These are phyloP conservation scores for Noctuana brunneofusca DNA, from an alignment of 2,888 invertebrate genomes.

Conservation along the genomic window DNA sequence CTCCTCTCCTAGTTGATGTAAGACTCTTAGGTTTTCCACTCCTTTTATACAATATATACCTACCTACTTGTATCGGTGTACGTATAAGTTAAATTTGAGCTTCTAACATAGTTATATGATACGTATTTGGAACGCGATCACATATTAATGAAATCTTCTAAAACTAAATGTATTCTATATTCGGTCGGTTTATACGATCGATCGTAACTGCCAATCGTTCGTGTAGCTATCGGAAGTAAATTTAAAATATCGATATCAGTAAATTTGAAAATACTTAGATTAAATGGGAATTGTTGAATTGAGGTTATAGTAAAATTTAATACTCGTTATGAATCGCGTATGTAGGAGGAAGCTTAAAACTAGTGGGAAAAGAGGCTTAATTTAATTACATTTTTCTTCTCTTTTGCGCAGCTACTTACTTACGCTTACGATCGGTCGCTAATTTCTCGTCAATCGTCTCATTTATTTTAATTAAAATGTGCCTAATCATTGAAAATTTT, in stretches of 20 bases:
- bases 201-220: constrained; percentile 74
- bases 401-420: constrained; percentile 33
- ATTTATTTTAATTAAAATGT: neutral
- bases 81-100: constrained; percentile 81
- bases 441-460: neutral
- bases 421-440: constrained; percentile 26
- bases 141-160: constrained; percentile 22
- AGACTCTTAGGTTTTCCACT: constrained; percentile 81
- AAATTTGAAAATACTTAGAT: constrained; percentile 55
- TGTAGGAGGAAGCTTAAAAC: constrained; percentile 48
- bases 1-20: constrained; percentile 74
- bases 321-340: constrained; percentile 73
- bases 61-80: constrained; percentile 70
- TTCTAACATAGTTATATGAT: constrained; percentile 67
- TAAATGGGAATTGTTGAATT: constrained; percentile 74
- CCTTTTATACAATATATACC: constrained; percentile 80
- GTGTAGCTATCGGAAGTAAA: constrained; percentile 54
- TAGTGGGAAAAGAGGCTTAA: constrained; percentile 47
- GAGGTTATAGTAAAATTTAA: constrained; percentile 79
- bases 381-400: constrained; percentile 40
- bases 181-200: constrained; percentile 50
- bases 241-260: constrained; percentile 31
- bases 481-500: too few species aligned
- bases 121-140: constrained; percentile 38
- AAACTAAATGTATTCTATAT: constrained; percentile 41